Evolutionary conservation across 2,113 vertebrate genomes (phyloP).

Genomic region (Equus quagga): DNA sequence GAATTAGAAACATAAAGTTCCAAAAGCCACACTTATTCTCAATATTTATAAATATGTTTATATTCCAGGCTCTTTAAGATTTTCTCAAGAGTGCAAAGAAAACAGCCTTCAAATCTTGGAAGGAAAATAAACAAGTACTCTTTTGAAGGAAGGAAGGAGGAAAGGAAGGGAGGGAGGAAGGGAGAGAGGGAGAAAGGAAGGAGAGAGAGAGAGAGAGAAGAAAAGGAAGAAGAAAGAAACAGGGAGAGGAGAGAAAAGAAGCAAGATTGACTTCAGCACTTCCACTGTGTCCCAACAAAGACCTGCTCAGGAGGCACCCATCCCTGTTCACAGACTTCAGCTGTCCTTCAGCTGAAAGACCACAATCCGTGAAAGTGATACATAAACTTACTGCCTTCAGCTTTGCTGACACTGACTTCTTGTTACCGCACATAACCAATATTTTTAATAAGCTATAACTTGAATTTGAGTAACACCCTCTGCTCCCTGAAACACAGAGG

Average conservation of each 20-base stretch:
- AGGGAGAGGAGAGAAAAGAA: background rate
- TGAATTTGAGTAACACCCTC: background rate
- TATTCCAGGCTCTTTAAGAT: background rate
- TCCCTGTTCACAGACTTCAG: slow-evolving; percentile 54
- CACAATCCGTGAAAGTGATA: slow-evolving; percentile 59
- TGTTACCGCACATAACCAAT: background rate
- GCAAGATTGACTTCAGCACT: background rate
- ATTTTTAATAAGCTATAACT: background rate
- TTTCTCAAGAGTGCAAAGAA: slow-evolving; percentile 49
- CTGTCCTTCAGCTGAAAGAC: slow-evolving; percentile 69
- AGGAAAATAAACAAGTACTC: background rate
- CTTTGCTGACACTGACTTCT: background rate
- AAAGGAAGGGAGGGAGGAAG: too few species aligned
- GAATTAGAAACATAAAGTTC: background rate
- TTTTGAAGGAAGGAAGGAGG: background rate
- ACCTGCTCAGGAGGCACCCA: background rate
- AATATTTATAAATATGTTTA: slow-evolving; percentile 16
- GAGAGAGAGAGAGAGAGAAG: too few species aligned
- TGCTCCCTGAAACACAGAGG: background rate
- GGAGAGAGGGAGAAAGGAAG: background rate
- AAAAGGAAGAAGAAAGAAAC: background rate
- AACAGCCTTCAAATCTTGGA: slow-evolving; percentile 35
- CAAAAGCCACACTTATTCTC: slow-evolving; percentile 47
- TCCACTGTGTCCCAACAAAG: background rate
- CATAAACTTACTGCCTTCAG: slow-evolving; percentile 55